Conservation (phyloP, 2,113 vertebrate species). For the Holacanthus passer region DNA sequence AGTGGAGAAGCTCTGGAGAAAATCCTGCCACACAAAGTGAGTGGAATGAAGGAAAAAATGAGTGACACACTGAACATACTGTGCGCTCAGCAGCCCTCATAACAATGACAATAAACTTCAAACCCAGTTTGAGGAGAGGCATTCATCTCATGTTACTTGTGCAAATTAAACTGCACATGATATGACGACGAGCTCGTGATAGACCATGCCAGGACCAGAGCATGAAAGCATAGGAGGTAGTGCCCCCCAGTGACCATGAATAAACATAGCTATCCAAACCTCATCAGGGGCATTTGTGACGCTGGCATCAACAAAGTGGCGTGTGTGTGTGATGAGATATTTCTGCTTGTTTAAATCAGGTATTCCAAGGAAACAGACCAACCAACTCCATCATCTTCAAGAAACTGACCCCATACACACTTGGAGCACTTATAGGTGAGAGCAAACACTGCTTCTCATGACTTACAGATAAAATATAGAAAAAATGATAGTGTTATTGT, state of each 20-base stretch:
- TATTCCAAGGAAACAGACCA: slow-evolving; percentile 98
- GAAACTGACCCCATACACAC: slow-evolving; percentile 92
- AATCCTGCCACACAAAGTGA: slow-evolving; percentile 96
- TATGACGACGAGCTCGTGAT: no score
- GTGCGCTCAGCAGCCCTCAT: not conserved
- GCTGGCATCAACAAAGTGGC: not conserved
- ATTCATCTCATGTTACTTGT: not conserved
- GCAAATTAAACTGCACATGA: no score
- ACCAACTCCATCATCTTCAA: slow-evolving; percentile 96
- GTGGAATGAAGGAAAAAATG: not conserved
- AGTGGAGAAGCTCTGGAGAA: slow-evolving; percentile 89
- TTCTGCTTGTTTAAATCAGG: slow-evolving; percentile 80
- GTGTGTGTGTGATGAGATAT: not conserved
- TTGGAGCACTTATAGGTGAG: slow-evolving; percentile 96
- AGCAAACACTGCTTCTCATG: not conserved
- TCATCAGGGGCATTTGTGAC: not conserved
- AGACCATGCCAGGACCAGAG: not conserved
- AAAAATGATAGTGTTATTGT: not conserved
- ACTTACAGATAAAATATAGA: not conserved
- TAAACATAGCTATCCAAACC: not conserved
- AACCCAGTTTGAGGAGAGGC: not conserved
- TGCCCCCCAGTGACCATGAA: slow-evolving; percentile 34
- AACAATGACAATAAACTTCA: not conserved
- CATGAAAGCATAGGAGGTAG: not conserved
- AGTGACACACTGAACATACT: not conserved